A percentile compares a stretch with the other conserved stretches of the same genome.
Evolutionary conservation across 2,113 vertebrate species (phyloP).

Genomic region (Ammodytes dubius): DNA sequence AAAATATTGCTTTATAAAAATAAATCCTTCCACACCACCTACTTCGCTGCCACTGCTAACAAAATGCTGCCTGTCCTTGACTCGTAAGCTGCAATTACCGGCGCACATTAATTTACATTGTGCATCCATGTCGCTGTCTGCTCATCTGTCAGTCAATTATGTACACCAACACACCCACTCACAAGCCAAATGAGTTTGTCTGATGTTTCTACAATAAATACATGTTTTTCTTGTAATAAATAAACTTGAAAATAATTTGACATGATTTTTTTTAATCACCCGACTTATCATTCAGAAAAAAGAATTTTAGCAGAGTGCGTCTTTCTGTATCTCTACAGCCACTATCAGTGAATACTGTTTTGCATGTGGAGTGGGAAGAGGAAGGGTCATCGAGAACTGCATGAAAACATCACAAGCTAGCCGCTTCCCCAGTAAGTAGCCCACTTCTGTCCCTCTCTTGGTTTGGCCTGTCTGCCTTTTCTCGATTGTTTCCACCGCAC

Average conservation of each 20-base stretch:
- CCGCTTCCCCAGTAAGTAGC: conserved; percentile 23
- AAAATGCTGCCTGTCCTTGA: conserved; percentile 27
- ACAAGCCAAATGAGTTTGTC: conserved; percentile 1
- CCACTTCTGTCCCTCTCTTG: conserved; percentile 35
- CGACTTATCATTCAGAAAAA: too few species aligned
- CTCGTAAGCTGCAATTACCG: conserved; percentile 48
- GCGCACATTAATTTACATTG: conserved; percentile 22
- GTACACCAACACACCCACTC: conserved; percentile 25
- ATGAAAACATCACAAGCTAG: conserved; percentile 17
- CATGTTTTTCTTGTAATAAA: background rate
- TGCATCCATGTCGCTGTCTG: conserved; percentile 3
- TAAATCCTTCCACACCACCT: conserved; percentile 39
- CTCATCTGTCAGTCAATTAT: conserved; percentile 26
- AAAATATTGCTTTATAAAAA: conserved; percentile 36
- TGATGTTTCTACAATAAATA: background rate
- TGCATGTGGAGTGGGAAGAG: background rate
- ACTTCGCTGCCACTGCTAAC: background rate
- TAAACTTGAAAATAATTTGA: too few species aligned
- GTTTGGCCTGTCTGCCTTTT: conserved; percentile 12
- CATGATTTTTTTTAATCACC: too few species aligned
- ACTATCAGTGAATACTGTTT: background rate
- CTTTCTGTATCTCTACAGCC: background rate
- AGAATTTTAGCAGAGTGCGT: background rate
- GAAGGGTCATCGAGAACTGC: conserved; percentile 20
- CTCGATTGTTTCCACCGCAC: conserved; percentile 33